Evolutionary conservation across 1,140 invertebrate species (phyloP), one percentile per base, ranked within the genome.

Genomic region (Battus philenor): DNA sequence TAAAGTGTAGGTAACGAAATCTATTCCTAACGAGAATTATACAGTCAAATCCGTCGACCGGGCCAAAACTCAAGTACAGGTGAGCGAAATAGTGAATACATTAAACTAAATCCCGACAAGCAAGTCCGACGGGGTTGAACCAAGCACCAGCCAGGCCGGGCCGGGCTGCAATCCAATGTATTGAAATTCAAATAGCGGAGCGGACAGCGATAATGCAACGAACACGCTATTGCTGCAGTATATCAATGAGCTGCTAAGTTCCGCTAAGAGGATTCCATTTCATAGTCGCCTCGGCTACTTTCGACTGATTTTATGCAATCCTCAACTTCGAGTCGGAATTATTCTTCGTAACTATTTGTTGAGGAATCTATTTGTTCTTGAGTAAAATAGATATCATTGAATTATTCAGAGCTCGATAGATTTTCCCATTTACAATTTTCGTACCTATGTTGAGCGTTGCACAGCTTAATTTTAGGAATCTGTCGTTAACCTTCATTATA

Each of bases 151-250:
- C 8, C 26, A 10, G 15, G 9, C n/a, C 16, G 20, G 9, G 4
- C 20, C n/a, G 1, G 16, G 5, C n/a, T 18, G 7, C 10, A 36
- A 8, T 36, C 17, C 32, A 18, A 33, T 32, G 31, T 33, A 49
- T 50, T 50, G 47, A 50, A 44, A 50, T 50, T 50, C 47, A 50
- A 50, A 43, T 43, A 15, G 27, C 30, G 2, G 24, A 32, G 39
- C 36, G 29, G 26, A 13, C 29, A 26, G 36, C 20, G 27, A 32
- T 39, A 47, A 39, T 41, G 36, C 30, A 15, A 16, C 11, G 36
- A 13, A n/a, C 20, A 15, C 15, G 17, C 30, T 46, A 34, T 46
- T 46, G 29, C 44, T 46, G 8, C 44, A 46, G 44, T 46, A 46
- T 46, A 34, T 34, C 44, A 46, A 46, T 46, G 44, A 46, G 44